Base-by-base conservation (phyloP, 2,888 invertebrate species). In the Andrena dorsata region DNA sequence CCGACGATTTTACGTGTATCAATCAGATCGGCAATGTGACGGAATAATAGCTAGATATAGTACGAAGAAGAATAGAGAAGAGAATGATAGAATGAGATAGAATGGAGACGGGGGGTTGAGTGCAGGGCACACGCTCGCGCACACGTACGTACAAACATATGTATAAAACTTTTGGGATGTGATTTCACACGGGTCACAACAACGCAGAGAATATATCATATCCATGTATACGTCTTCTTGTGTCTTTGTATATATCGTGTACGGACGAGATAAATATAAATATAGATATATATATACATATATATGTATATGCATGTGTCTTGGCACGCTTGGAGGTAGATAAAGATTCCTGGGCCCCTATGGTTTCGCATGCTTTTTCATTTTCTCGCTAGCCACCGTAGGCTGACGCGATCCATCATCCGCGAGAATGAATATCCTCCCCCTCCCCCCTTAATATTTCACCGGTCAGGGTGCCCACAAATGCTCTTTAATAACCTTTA, bases 141-240 rank as follows among this genome's bases (percentile, higher is more conserved):
- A 94, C 91, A 94, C 92, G 91, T 93, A 93, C 93, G 91, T 93
- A 93, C 92, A 94, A 93, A 93, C 91, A 93, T 93, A 92, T 92
- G 91, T 93, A 93, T 91, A 93, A 93, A 94, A 93, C 90, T 93
- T 90, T 92, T 92, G 94, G 95, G 95, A 94, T 93, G 94, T 95
- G 95, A 95, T 94, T 94, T 94, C 94, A 95, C 96, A 96, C 96
- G 96, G 97, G 97, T 97, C 97, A 97, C 97, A 97, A 97, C 96
- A 97, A 96, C 96, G 97, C 96, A 94, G 89, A 91, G 89, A 90
- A 88, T 84, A 89, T 83, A 89, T 89, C 80, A 89, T 90, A 88
- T 89, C 76, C 86, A 88, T 88, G 85, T 86, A 85, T 88, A 85
- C 85, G 82, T 86, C 77, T 85, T 89, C 66, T 84, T 84, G 86